Conservation (phyloP, 2,888 invertebrate species). For the Drosophila tripunctata region DNA sequence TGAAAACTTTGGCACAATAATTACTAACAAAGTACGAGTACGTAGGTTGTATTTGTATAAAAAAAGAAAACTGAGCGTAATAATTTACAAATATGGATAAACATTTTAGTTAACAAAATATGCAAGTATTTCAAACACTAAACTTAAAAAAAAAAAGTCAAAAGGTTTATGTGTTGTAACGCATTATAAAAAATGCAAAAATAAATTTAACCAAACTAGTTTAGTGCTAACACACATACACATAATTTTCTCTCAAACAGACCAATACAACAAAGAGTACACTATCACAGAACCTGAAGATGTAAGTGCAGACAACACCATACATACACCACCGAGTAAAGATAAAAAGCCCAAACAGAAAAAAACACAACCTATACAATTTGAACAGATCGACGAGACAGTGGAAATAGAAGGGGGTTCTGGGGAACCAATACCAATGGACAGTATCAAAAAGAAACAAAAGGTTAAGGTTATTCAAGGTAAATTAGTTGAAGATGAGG, state of each 20-base stretch:
- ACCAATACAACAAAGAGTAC: slow-evolving; percentile 83
- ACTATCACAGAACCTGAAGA: slow-evolving; percentile 84
- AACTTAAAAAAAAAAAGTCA: slow-evolving; percentile 39
- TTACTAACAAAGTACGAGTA: slow-evolving; percentile 57
- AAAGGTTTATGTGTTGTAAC: slow-evolving; percentile 65
- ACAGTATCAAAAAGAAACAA: slow-evolving; percentile 72
- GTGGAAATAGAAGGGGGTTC: slow-evolving; percentile 69
- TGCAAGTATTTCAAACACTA: slow-evolving; percentile 56
- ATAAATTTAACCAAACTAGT: slow-evolving; percentile 70
- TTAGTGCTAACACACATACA: slow-evolving; percentile 74
- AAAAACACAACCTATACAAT: slow-evolving; percentile 66
- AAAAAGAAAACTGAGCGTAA: slow-evolving; percentile 23
- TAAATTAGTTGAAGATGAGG: slow-evolving; percentile 69
- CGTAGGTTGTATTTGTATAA: slow-evolving; percentile 27
- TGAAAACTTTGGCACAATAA: slow-evolving; percentile 35
- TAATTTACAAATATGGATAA: slow-evolving; percentile 37
- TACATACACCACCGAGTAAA: slow-evolving; percentile 81
- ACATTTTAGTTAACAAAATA: slow-evolving; percentile 45
- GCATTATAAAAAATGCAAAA: slow-evolving; percentile 75
- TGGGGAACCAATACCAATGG: slow-evolving; percentile 47
- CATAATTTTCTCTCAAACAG: slow-evolving; percentile 79
- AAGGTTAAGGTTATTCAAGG: slow-evolving; percentile 75
- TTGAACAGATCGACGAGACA: slow-evolving; percentile 79
- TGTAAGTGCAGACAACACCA: slow-evolving; percentile 81
- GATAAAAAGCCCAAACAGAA: slow-evolving; percentile 75